Evolutionary conservation across 2,113 vertebrate species (phyloP).

Genomic region (Struthio camelus): DNA sequence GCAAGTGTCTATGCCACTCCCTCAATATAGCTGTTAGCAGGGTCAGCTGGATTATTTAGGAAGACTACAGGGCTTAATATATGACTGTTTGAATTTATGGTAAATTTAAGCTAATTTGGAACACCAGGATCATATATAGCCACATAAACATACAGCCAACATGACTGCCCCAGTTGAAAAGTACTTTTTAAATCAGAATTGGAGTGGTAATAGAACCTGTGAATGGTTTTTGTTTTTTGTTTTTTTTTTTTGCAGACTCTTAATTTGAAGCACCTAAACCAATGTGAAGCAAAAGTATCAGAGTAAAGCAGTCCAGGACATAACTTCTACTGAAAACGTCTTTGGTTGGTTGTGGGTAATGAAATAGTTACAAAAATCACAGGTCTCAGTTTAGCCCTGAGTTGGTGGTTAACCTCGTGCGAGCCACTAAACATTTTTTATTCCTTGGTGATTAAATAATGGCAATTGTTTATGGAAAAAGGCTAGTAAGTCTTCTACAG

Average conservation of each 20-base stretch:
- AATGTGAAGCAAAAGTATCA: neutral
- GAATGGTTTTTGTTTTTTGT: neutral
- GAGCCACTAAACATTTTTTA: neutral
- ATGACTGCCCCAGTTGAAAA: neutral
- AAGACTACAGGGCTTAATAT: neutral
- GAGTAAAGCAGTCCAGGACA: neutral
- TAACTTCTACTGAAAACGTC: neutral
- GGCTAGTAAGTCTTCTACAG: neutral
- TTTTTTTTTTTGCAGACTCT: neutral
- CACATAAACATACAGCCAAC: neutral
- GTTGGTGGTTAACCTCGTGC: neutral
- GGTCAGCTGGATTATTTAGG: neutral
- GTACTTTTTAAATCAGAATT: neutral
- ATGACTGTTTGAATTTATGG: no score
- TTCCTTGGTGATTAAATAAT: neutral
- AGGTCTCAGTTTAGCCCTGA: neutral
- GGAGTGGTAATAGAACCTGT: neutral
- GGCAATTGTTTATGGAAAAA: neutral
- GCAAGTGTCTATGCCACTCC: neutral
- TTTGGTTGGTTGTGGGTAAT: neutral
- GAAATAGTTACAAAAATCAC: neutral
- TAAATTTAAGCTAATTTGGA: neutral
- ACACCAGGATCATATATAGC: neutral
- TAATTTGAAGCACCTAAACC: neutral
- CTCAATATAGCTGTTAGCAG: neutral